Evolutionary conservation across 1,140 invertebrate genomes (phyloP), one percentile per base, ranked within the genome.

Genomic region (Lanistes nyassanus): DNA sequence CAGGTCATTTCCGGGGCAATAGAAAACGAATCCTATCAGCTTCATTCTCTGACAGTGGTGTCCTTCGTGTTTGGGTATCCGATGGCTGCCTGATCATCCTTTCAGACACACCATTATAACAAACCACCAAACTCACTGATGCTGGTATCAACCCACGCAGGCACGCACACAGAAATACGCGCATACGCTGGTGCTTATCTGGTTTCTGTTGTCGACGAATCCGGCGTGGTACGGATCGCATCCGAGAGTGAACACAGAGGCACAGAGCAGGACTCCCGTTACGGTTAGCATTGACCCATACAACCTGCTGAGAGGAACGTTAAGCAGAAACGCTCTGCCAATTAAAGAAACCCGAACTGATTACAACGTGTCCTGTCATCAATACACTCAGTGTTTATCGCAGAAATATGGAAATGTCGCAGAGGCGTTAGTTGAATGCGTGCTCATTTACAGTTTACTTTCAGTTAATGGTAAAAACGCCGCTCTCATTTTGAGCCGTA

Each of bases 201-300:
- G 77, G 37, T 79, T 79, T 51, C 42, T 60, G 65, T 76, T 79
- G 16, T 29, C 42, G 42, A 78, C 71, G 11, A 56, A 3, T 1
- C 77, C 77, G 58, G 73, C 74, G 51, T 75, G 47, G 62, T 65
- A 74, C 13, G 77, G 77, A 34, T 78, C 77, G 60, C 77, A 78
- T 9, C 51, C 16, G 47, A 62, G 60, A 29, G 47, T 29, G 34
- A 51, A 6, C 51, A 70, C 62, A 51, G 75, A 78, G 19, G 74
- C 73, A 53, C 47, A 75, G 4, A 78, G 21, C 11, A 71, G 23
- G 29, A 75, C 23, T 4, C 77, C 77, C 13, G 29, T 51, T 21
- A 65, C n/a, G 21, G 31, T 51, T 31, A 76, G 31, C 21, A 78
- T 16, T 13, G 21, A 13, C 4, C 21, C 31, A 53, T 71, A 75